These are phyloP conservation scores for Botrylloides violaceus DNA, from an alignment of 23 tunicate genomes.

Conservation along the genomic window DNA sequence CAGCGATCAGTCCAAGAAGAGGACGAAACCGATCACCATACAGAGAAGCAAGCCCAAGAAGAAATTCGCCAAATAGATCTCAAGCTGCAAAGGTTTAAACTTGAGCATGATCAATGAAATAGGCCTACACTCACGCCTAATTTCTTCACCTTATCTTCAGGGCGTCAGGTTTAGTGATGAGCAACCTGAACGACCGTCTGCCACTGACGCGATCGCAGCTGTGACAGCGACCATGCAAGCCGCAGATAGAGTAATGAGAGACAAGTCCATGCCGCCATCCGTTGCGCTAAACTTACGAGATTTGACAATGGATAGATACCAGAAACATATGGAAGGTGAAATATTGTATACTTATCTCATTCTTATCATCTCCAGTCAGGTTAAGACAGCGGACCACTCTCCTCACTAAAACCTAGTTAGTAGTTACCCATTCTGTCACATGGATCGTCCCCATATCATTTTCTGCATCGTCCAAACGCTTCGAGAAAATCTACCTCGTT, in stretches of 20 bases:
- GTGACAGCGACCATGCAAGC: constrained; percentile 74
- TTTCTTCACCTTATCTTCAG: background rate
- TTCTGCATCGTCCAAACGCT: too few relatives aligned
- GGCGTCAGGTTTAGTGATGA: constrained; percentile 47
- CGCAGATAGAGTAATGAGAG: constrained; percentile 51
- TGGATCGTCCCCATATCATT: background rate
- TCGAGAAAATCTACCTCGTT: too few relatives aligned
- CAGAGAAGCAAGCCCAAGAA: constrained; percentile 3
- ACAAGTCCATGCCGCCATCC: constrained; percentile 66
- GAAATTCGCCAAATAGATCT: constrained; percentile 8
- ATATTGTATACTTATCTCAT: background rate
- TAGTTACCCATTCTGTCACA: background rate
- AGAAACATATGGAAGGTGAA: constrained; percentile 60
- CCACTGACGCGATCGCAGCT: constrained; percentile 78
- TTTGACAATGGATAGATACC: constrained; percentile 90
- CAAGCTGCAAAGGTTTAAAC: background rate
- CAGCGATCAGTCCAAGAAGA: constrained; percentile 16
- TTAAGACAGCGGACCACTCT: too few relatives aligned
- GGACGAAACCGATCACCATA: constrained; percentile 4
- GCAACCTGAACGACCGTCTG: constrained; percentile 59
- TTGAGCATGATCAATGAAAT: background rate
- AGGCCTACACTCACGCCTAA: too few relatives aligned
- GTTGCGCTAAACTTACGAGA: constrained; percentile 90
- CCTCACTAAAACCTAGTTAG: too few relatives aligned
- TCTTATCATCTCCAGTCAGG: too few relatives aligned